Evolutionary conservation across 2,113 vertebrate genomes (phyloP), one percentile per base, ranked within the genome.

Genomic region (Columba livia): DNA sequence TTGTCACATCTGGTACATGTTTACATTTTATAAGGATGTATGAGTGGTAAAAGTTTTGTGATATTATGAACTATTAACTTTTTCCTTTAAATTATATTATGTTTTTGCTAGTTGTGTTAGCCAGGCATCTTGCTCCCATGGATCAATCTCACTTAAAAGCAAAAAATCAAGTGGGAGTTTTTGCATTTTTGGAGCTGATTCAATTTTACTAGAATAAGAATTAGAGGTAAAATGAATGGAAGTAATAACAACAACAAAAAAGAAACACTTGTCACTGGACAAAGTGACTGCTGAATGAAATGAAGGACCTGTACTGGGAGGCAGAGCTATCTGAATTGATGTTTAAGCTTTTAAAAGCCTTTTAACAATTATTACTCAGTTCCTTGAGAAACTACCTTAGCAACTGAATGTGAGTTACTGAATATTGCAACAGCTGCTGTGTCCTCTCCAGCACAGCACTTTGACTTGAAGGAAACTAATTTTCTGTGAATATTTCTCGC

Each of bases 401-500:
- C 75, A 95, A 96, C 93, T 81, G 79, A 64, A 51, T 50, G n/a
- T 42, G 42, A 86, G 50, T 79, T 94, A 29, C 6, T 90, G 42
- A 90, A 71, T 74, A 60, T 34, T 75, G 69, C 48, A 80, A n/a
- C 16, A 64, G 23, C 40, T 85, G 79, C 66, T 71, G 32, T 48
- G 79, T 53, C 79, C 79, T 78, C 61, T 72, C 32, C 42, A 74
- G 75, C 64, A 24, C 48, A 83, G 61, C 18, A 77, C 64, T 91
- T 88, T 69, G 61, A 84, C 72, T 86, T 81, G 61, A 88, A 81
- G 85, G 24, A 95, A 95, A 86, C 61, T 96, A 74, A 42, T 18
- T 86, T 74, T 80, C 42, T 67, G 60, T 94, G 85, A 95, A 88
- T 93, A 94, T 87, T 95, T 94, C 91, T 83, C 83, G 29, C 64